Evolutionary conservation across 2,888 invertebrate genomes (phyloP), one percentile per base, ranked within the genome.

Genomic region (Ochropleura leucogaster): DNA sequence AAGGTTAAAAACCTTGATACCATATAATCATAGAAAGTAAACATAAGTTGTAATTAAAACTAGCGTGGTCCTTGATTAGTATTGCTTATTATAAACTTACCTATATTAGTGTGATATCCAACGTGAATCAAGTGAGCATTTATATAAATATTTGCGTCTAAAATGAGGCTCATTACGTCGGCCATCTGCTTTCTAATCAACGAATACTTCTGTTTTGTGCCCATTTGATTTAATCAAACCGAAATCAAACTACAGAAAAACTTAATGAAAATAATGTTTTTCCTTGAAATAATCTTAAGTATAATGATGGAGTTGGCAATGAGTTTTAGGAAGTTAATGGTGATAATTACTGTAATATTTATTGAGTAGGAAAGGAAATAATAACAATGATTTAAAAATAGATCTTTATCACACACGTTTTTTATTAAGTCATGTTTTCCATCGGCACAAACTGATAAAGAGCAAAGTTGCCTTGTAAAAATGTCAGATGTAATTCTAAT

Each of bases 131-230:
- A 77, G 55, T 67, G 60, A 68, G 68, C 16, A 83, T 87, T 84
- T 84, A 75, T 70, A 73, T 73, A 89, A 88, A 75, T 72, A 60
- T 78, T 68, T 87, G 66, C 85, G 85, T 87, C 82, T 88, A 87
- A 84, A 90, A 88, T 84, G 84, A 80, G 79, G 81, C 89, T 91
- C 90, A 92, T 92, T 92, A 91, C 80, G 64, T 74, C 74, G 75
- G 70, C 85, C 93, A 92, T 92, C 93, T 93, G 93, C 91, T 92
- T 93, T 91, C 92, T 92, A 92, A 93, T 90, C 90, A 87, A 85
- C 87, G 85, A 88, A 87, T 83, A 86, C 89, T 90, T 81, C 82
- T 88, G 83, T 88, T 89, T 92, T 92, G 92, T 90, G 88, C 77
- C 69, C 82, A 77, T 79, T 83, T 79, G 78, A 84, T 86, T 83